phyloP scores from a whole-genome alignment of 92 coral and sea anemone species.

The Paramuricea clavata region DNA sequence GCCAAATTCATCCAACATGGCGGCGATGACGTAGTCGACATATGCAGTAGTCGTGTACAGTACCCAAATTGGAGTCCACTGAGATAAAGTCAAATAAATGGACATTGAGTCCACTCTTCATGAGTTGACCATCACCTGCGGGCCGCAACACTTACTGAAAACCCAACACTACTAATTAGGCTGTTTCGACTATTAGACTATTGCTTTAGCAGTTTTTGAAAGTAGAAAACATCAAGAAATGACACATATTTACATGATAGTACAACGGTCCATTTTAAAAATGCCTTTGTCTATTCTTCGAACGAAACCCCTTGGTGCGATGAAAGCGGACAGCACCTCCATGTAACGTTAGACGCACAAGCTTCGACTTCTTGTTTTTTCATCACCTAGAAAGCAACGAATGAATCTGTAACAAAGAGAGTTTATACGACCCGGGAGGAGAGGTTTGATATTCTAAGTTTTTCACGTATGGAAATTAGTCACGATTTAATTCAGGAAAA shows the following conservation, averaged over 20 bases:
- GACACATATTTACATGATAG: slow-evolving; percentile 19
- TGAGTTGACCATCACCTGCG: neutral
- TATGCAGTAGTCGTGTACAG: no score
- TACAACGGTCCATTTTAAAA: neutral
- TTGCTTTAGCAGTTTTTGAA: neutral
- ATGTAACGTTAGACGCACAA: neutral
- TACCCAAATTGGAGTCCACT: no score
- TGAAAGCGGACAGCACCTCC: neutral
- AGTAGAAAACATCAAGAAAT: neutral
- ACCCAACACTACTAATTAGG: neutral
- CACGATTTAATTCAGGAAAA: no score
- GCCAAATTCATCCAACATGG: neutral
- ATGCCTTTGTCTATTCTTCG: neutral
- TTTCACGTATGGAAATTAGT: no score
- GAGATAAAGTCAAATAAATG: no score
- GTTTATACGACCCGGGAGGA: neutral
- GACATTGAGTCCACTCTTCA: neutral
- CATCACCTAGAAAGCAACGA: neutral
- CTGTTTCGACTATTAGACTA: neutral
- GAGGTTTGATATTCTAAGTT: neutral
- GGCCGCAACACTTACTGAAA: neutral
- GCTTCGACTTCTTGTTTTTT: neutral
- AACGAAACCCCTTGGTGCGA: neutral
- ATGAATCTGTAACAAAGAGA: neutral
- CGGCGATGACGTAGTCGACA: no score